Evolutionary conservation across 2,113 vertebrate species (phyloP), one percentile per base, ranked within the genome.

Genomic region (Alexandromys fortis): DNA sequence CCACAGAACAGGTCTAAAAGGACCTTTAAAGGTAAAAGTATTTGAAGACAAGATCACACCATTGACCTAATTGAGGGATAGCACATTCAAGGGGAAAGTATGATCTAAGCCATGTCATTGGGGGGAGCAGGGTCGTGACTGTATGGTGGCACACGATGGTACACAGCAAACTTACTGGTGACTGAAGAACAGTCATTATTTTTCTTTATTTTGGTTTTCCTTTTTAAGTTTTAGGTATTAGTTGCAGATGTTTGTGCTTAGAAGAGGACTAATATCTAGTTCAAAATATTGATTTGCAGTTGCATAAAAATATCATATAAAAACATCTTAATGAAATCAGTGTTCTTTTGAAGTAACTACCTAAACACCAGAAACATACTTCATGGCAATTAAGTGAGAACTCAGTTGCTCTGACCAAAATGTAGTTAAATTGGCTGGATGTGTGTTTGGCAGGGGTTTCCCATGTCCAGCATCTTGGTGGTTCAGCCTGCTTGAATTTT

Each of bases 211-310:
- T 82, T 45, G 63, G 24, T 9, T n/a, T 35, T 14, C 17, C 5
- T 67, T 68, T 73, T 7, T 89, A 70, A n/a, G 30, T 67, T 70
- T 88, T 9, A 11, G 38, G 30, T 55, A n/a, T 88, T 90, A 22
- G 63, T 89, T 89, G 26, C n/a, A 95, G 28, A 22, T 94, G 42
- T 90, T 85, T 96, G 42, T 86, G n/a, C 78, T 73, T 90, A 11
- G n/a, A 12, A 1, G 5, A 38, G 22, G 65, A 42, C 0, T 87
- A 78, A 90, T 70, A 83, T 79, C 42, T 73, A n/a, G 38, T 73
- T 73, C 83, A 93, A 94, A 94, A 65, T 63, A 72, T 61, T 96
- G 87, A 86, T 86, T 90, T 97, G 63, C 28, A 92, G 61, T 70
- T 78, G 42, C 81, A 42, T 85, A 89, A 89, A 89, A 61, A 45